These are phyloP conservation scores for Stictonetta naevosa DNA, from an alignment of 2,113 vertebrate species.

Conservation along the genomic window DNA sequence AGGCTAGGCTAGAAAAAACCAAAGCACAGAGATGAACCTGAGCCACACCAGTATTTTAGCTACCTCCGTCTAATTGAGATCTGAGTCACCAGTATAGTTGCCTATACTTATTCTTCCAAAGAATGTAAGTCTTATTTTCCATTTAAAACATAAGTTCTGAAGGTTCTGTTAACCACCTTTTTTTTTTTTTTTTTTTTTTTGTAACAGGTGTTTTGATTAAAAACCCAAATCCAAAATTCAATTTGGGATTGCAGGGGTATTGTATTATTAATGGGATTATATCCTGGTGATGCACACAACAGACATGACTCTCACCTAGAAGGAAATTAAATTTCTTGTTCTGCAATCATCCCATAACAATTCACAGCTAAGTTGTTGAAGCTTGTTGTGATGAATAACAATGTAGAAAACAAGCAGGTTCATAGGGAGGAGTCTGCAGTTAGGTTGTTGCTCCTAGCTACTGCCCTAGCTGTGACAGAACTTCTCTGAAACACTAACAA, in stretches of 20 bases:
- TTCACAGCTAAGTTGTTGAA: background rate
- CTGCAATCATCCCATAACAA: background rate
- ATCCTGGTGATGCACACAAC: background rate
- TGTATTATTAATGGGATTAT: background rate
- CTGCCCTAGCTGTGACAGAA: background rate
- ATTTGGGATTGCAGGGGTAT: background rate
- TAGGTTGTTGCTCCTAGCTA: background rate
- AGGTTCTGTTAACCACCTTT: background rate
- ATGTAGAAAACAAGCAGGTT: background rate
- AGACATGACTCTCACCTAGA: background rate
- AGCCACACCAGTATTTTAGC: background rate
- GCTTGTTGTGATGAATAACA: background rate
- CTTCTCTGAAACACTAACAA: background rate
- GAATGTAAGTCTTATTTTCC: background rate
- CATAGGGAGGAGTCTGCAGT: background rate
- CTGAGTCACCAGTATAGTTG: background rate
- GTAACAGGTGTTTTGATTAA: background rate
- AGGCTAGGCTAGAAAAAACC: background rate
- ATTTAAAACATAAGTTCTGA: background rate
- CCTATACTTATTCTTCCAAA: background rate
- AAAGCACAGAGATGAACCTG: background rate
- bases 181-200: background rate
- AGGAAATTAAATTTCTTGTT: background rate
- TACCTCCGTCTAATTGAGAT: background rate
- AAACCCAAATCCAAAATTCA: background rate